These are phyloP conservation scores for Noctua pronuba DNA, from an alignment of 2,888 invertebrate genomes.

Conservation along the genomic window DNA sequence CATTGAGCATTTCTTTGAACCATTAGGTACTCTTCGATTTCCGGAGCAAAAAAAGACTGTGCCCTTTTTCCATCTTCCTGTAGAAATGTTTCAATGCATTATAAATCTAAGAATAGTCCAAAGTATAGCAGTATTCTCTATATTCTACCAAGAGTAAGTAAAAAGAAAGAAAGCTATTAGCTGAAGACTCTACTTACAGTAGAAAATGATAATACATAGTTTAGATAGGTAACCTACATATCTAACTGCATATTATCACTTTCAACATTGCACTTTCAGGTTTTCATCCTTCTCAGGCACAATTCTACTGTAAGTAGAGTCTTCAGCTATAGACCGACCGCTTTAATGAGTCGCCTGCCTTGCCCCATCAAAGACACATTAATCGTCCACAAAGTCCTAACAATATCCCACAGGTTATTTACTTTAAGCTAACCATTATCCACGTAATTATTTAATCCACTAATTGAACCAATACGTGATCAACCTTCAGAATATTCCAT, in stretches of 20 bases:
- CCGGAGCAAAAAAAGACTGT: background rate
- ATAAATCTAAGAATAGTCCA: conserved; percentile 12
- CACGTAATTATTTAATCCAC: too few species aligned
- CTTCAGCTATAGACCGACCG: too few species aligned
- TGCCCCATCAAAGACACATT: too few species aligned
- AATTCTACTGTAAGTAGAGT: background rate
- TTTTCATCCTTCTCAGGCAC: conserved; percentile 1
- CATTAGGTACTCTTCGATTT: background rate
- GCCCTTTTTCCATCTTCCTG: background rate
- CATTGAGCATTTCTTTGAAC: conserved; percentile 10
- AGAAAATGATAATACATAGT: too few species aligned
- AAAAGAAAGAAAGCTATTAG: too few species aligned
- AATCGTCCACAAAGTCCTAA: too few species aligned
- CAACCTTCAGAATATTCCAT: too few species aligned
- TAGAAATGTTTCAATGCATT: background rate
- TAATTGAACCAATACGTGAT: too few species aligned
- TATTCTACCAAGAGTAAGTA: background rate
- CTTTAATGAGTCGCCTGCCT: too few species aligned
- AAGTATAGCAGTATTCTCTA: background rate
- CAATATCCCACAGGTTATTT: too few species aligned
- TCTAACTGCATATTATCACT: background rate
- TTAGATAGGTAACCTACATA: background rate
- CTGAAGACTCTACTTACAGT: too few species aligned
- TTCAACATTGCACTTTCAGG: background rate
- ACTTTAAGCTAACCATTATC: too few species aligned